These are phyloP conservation scores for Crotalus helleri DNA, from an alignment of 2,113 vertebrate species.

Conservation along the genomic window DNA sequence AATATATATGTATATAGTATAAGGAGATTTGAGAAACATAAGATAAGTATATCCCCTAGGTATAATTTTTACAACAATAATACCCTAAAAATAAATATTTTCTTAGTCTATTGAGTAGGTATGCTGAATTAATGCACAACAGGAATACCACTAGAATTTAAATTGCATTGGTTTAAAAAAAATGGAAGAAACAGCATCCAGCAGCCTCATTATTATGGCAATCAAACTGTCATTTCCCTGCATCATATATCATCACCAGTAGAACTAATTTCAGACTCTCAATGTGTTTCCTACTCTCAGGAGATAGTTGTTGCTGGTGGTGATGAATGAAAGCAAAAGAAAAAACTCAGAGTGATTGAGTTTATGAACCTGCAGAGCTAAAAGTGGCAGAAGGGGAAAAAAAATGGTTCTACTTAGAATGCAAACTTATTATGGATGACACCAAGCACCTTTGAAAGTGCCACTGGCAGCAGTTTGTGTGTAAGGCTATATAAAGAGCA, in stretches of 20 bases:
- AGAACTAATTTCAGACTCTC: slow-evolving; percentile 56
- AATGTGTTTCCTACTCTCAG: slow-evolving; percentile 39
- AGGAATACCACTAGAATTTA: slow-evolving; percentile 44
- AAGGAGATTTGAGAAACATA: slow-evolving; percentile 29
- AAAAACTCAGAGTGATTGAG: slow-evolving; percentile 37
- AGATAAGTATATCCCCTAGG: slow-evolving; percentile 27
- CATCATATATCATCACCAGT: slow-evolving; percentile 41
- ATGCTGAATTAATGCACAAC: slow-evolving; percentile 46
- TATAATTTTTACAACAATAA: slow-evolving; percentile 29
- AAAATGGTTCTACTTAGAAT: slow-evolving; percentile 13
- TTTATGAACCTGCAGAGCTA: slow-evolving; percentile 15
- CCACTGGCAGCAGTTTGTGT: background rate
- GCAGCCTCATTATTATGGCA: slow-evolving; percentile 54
- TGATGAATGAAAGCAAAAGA: slow-evolving; percentile 38
- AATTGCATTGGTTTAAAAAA: slow-evolving; percentile 34
- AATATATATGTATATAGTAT: background rate
- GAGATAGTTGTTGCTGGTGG: slow-evolving; percentile 35
- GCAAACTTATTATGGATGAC: background rate
- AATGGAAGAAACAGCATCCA: slow-evolving; percentile 21
- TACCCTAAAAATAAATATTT: slow-evolving; percentile 20
- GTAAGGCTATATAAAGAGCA: background rate
- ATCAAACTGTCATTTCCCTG: slow-evolving; percentile 48
- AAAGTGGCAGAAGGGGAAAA: background rate
- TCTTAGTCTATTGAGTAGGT: slow-evolving; percentile 6
- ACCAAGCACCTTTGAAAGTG: background rate